A percentile compares a stretch with the other conserved stretches of the same genome.
Evolutionary conservation across 2,888 invertebrate species (phyloP).

Genomic region (Spialia ferax): DNA sequence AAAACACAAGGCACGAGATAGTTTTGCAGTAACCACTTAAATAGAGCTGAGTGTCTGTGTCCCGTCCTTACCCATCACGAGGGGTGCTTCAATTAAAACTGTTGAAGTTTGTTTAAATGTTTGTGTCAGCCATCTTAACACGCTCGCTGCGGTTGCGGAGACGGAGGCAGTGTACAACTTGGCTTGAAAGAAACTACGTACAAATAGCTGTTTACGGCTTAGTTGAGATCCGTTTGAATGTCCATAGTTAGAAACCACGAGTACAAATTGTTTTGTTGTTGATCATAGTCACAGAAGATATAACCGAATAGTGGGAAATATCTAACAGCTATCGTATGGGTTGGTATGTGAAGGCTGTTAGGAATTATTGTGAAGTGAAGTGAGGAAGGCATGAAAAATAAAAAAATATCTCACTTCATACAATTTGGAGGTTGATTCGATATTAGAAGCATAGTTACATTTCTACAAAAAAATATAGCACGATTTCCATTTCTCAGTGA

Average conservation of each 20-base stretch:
- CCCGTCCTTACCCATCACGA: conserved; percentile 60
- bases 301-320: not conserved
- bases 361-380: not conserved
- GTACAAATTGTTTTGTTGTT: not conserved
- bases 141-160: conserved; percentile 20
- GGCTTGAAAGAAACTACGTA: conserved; percentile 25
- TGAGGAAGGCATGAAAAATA: too few relatives aligned
- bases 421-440: not conserved
- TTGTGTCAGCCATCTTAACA: conserved; percentile 65
- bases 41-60: conserved; percentile 48
- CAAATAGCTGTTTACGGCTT: conserved; percentile 14
- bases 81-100: conserved; percentile 79
- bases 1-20: conserved; percentile 52
- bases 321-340: not conserved
- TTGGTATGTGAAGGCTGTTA: not conserved
- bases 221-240: conserved; percentile 17
- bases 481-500: not conserved
- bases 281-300: not conserved
- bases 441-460: not conserved
- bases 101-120: conserved; percentile 80
- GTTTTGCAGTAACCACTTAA: conserved; percentile 55
- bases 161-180: conserved; percentile 15
- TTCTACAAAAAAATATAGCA: not conserved
- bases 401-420: too few relatives aligned
- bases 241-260: not conserved